These are phyloP conservation scores for Palythoa grandis DNA, from an alignment of 92 coral and sea anemone genomes.

Conservation along the genomic window DNA sequence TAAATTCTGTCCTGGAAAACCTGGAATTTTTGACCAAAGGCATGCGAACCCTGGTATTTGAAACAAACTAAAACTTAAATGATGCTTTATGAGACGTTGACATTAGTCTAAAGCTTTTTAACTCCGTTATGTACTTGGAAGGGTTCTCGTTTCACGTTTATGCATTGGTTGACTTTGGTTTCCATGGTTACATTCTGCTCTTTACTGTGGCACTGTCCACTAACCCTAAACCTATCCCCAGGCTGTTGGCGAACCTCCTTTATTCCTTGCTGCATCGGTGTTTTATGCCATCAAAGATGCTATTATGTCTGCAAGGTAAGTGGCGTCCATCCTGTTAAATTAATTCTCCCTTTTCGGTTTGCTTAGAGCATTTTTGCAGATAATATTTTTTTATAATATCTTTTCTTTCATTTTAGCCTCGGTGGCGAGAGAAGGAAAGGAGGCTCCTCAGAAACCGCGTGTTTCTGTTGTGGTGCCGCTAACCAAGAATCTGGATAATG, in stretches of 20 bases:
- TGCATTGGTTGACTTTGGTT: neutral
- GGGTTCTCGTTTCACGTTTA: neutral
- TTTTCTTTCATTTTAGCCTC: too few relatives aligned
- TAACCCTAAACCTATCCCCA: neutral
- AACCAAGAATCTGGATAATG: too few relatives aligned
- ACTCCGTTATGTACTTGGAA: neutral
- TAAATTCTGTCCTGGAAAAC: too few relatives aligned
- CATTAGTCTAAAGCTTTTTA: too few relatives aligned
- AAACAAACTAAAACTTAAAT: too few relatives aligned
- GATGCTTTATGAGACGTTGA: too few relatives aligned
- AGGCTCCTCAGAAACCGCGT: too few relatives aligned
- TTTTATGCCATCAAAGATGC: constrained; percentile 92
- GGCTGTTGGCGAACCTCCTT: constrained; percentile 93
- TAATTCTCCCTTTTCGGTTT: neutral
- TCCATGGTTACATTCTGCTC: neutral
- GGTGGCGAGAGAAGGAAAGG: too few relatives aligned
- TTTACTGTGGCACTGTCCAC: neutral
- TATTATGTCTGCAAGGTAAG: constrained; percentile 74
- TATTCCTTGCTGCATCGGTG: constrained; percentile 82
- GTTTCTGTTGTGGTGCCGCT: too few relatives aligned
- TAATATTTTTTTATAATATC: neutral
- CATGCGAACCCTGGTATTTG: too few relatives aligned
- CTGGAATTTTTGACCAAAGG: too few relatives aligned
- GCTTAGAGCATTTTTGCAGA: neutral
- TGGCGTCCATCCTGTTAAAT: neutral